phyloP scores from a whole-genome alignment of 2,113 vertebrate species.

The Hippocampus mohnikei region DNA sequence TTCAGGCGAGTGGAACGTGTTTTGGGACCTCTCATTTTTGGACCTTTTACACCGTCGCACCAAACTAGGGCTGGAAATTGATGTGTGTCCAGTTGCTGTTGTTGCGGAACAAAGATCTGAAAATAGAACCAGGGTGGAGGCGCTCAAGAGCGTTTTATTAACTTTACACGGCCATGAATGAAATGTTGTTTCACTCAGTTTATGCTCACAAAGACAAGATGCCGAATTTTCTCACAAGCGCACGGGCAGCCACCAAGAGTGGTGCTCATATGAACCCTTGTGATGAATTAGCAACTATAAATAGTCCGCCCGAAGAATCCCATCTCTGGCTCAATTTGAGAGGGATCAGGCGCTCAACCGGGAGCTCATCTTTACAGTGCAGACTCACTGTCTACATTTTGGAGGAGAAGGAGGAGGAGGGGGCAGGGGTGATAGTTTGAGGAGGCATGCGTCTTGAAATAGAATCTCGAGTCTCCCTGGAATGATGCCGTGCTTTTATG shows the following conservation, averaged over 20 bases:
- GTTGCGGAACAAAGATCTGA: conserved; percentile 44
- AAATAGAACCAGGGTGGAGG: conserved; percentile 46
- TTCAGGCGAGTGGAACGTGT: conserved; percentile 36
- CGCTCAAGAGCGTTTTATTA: neutral
- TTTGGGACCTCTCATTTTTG: conserved; percentile 36
- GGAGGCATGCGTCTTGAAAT: neutral
- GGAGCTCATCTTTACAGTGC: conserved; percentile 30
- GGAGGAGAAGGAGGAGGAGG: conserved; percentile 1
- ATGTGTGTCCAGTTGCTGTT: conserved; percentile 59
- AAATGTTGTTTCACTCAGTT: conserved; percentile 1
- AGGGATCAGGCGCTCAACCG: conserved; percentile 36
- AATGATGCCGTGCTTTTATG: neutral
- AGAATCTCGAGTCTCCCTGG: neutral
- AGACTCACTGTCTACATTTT: conserved; percentile 19
- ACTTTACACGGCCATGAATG: neutral
- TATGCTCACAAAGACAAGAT: neutral
- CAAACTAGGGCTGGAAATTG: conserved; percentile 73
- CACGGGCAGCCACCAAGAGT: neutral
- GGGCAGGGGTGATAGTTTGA: conserved; percentile 20
- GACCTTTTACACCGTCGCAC: conserved; percentile 41
- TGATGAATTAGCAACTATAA: conserved; percentile 55
- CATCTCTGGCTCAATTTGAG: conserved; percentile 49
- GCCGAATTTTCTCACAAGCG: conserved; percentile 7
- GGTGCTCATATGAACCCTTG: conserved; percentile 26
- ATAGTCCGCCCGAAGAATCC: conserved; percentile 54